Percentiles rank a stretch among this genome's conserved stretches.
Conservation (phyloP, 2,113 vertebrate genomes). For the Cephalopholis sonnerati region DNA sequence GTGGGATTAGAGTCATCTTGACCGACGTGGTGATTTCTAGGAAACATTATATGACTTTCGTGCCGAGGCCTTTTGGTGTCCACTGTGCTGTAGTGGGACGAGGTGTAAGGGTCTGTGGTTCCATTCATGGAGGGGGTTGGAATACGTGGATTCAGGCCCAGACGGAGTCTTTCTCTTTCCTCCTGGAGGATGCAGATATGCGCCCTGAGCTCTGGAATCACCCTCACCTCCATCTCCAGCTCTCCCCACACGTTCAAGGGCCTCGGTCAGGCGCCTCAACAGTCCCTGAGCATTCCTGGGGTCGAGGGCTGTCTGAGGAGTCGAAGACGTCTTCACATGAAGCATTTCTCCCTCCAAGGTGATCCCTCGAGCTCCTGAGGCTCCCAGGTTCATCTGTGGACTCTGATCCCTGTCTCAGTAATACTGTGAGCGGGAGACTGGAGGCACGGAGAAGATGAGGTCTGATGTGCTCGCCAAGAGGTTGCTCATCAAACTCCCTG, state of each 20-base stretch:
- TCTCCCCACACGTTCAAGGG: conserved; percentile 80
- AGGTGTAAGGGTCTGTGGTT: conserved; percentile 24
- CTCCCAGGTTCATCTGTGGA: conserved; percentile 75
- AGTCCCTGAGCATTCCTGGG: conserved; percentile 63
- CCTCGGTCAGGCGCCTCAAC: conserved; percentile 75
- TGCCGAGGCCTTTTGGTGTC: conserved; percentile 62
- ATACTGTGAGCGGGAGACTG: conserved; percentile 91
- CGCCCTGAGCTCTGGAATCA: conserved; percentile 81
- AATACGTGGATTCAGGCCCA: conserved; percentile 63
- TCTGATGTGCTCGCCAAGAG: conserved; percentile 80
- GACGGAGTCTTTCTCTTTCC: conserved; percentile 73
- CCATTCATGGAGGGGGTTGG: conserved; percentile 55
- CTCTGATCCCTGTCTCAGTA: conserved; percentile 79
- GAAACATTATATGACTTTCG: conserved; percentile 45
- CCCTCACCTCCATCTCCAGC: conserved; percentile 77
- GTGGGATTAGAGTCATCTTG: conserved; percentile 37
- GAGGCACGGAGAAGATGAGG: conserved; percentile 93
- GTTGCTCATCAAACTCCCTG: conserved; percentile 79
- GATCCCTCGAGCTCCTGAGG: conserved; percentile 59
- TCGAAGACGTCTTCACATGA: conserved; percentile 72
- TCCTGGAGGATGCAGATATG: conserved; percentile 82
- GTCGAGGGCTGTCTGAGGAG: conserved; percentile 35
- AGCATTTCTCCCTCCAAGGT: conserved; percentile 59
- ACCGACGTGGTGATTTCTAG: conserved; percentile 11
- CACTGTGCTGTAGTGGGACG: conserved; percentile 27